These are phyloP conservation scores for Heliconius aoede DNA, from an alignment of 2,888 invertebrate genomes.

Conservation along the genomic window DNA sequence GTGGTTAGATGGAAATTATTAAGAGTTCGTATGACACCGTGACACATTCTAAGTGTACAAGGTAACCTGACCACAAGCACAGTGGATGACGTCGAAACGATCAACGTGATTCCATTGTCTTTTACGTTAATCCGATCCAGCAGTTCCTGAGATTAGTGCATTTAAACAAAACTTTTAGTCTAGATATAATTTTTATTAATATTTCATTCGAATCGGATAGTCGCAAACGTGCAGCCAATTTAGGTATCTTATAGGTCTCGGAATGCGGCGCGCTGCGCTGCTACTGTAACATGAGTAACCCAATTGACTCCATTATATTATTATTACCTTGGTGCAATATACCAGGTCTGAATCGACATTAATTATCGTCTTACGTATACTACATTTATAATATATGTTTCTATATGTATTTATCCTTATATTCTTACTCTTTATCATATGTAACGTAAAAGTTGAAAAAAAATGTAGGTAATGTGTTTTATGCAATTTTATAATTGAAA, in stretches of 20 bases:
- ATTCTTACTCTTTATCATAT: background rate
- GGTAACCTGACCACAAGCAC: background rate
- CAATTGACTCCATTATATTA: conserved; percentile 41
- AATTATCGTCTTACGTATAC: conserved; percentile 1
- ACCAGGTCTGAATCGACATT: conserved; percentile 15
- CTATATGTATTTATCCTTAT: background rate
- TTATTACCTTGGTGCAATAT: conserved; percentile 38
- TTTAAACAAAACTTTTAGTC: background rate
- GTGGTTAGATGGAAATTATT: background rate
- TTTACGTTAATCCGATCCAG: background rate
- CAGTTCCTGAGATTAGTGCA: background rate
- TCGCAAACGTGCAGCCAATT: conserved; percentile 15
- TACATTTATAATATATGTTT: background rate
- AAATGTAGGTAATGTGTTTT: too few species aligned
- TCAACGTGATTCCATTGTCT: background rate
- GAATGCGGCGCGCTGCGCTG: conserved; percentile 29
- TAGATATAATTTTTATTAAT: background rate
- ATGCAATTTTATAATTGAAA: too few species aligned
- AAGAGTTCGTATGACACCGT: background rate
- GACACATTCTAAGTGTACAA: background rate
- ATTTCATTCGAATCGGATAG: background rate
- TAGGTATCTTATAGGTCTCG: conserved; percentile 16
- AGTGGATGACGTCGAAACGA: background rate
- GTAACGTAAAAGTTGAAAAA: background rate
- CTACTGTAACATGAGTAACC: conserved; percentile 40